Base-by-base conservation (phyloP, 2,888 invertebrate genomes). In the Amphipoea lucens region DNA sequence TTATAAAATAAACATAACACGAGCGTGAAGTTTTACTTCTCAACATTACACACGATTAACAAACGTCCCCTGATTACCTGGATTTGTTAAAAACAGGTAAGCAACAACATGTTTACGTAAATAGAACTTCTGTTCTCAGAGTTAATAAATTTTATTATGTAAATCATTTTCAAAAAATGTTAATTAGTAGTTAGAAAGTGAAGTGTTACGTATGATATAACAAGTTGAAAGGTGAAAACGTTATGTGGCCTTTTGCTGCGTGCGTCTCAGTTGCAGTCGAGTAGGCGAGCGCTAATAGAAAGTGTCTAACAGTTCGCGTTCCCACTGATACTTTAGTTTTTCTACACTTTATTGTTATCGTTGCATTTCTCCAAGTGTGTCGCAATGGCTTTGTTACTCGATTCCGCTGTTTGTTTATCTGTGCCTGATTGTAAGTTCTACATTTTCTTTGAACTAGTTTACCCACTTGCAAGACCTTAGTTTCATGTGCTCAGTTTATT, bases 201-300 rank as follows among this genome's bases (percentile, higher is more conserved):
- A 94, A 92, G 92, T 90, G 88, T 86, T 85, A 85, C 86, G 85
- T 90, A 89, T 95, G 95, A 94, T 94, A 93, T 96, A 95, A 96
- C 85, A 91, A 93, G 93, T 95, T 94, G 94, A 95, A 94, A 96
- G 95, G 96, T 96, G 95, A 96, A 95, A 96, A 93, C 92, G 92
- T 90, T 88, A 88, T 88, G 90, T 85, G 88, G 89, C 90, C 90
- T 90, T 91, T 87, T 80, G 83, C 87, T 88, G 87, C 87, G 88
- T 87, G 89, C 68, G 82, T 40, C 68, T 88, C 79, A 78, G 80
- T 88, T 82, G 78, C 88, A 79, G 63, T 87, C 79, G 81, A 78
- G 88, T 82, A 87, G 85, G 86, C 86, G 78, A 82, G 78, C 78
- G 88, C 80, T 60, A 85, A 84, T 92, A 93, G 94, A 94, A 93